phyloP scores from a whole-genome alignment of 1,140 invertebrate genomes.

The Armadillidium nasatum region DNA sequence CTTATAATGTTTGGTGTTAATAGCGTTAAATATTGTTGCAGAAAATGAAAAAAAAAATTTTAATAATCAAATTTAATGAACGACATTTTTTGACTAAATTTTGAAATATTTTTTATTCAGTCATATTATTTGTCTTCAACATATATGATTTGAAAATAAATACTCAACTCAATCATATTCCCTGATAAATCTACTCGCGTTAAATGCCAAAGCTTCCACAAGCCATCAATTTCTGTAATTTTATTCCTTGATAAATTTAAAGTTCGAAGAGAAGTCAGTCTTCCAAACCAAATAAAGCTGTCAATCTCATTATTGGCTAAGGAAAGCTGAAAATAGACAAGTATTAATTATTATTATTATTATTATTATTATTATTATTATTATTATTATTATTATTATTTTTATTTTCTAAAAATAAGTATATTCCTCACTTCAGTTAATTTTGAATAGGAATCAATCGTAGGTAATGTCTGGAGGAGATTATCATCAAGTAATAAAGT shows the following conservation, averaged over 20 bases:
- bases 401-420: no score
- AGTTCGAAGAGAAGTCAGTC: neutral
- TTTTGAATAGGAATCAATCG: neutral
- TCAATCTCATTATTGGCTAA: neutral
- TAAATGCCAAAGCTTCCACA: neutral
- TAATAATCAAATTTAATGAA: no score
- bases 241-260: neutral
- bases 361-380: no score
- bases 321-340: neutral
- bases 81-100: no score
- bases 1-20: no score
- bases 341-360: no score
- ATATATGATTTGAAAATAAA: no score
- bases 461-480: neutral
- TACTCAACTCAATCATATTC: neutral
- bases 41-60: no score
- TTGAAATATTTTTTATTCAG: no score
- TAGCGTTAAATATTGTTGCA: no score
- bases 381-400: no score
- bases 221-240: neutral
- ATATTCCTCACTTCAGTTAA: neutral
- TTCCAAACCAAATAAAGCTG: conserved; percentile 10
- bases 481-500: neutral
- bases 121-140: no score
- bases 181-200: neutral